Evolutionary conservation across 2,797 vertebrate species (phyloP), one percentile per base, ranked within the genome.

Genomic region (Manis crassicaudata): DNA sequence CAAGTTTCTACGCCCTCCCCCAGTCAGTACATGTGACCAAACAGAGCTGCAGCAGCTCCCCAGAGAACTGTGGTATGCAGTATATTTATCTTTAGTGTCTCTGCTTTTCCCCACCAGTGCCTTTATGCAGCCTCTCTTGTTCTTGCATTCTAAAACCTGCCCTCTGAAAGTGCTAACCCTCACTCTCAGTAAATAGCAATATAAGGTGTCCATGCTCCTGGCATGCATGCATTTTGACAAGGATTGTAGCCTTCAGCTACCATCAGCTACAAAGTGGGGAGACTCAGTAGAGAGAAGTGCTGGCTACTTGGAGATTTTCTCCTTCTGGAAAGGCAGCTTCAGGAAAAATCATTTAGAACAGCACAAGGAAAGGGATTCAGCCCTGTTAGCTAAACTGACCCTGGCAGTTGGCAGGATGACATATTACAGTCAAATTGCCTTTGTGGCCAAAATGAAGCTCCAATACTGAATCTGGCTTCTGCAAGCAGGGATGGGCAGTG

Each of bases 51-150:
- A 52, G 75, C 40, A 52, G 76, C 90, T 84, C 85, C 72, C 86
- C 54, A n/a, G 86, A 65, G 88, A 96, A 25, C 77, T 46, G 90
- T 76, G 75, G 79, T 54, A 81, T 92, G 88, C 29, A 3, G 14
- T 80, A 2, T 50, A 40, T 62, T 93, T 88, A 87, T 68, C 76
- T 60, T 92, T 7, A 37, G 27, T 12, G 13, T 70, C 92, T 90
- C 80, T 16, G 21, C 37, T 54, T 70, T 70, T 40, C 58, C 63
- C 35, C 40, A 70, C 58, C 37, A 52, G 67, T 37, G 50, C 67
- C 67, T 52, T 50, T 2, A 20, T 62, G 29, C 25, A 7, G 11
- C 7, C 43, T 67, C 35, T 68, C 37, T 21, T 7, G 7, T 21
- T 43, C 27, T 21, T 5, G 1, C 5, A 8, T 20, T n/a, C 62